Evolutionary conservation across 2,113 vertebrate genomes (phyloP).

Genomic region (Sapayoa aenigma): DNA sequence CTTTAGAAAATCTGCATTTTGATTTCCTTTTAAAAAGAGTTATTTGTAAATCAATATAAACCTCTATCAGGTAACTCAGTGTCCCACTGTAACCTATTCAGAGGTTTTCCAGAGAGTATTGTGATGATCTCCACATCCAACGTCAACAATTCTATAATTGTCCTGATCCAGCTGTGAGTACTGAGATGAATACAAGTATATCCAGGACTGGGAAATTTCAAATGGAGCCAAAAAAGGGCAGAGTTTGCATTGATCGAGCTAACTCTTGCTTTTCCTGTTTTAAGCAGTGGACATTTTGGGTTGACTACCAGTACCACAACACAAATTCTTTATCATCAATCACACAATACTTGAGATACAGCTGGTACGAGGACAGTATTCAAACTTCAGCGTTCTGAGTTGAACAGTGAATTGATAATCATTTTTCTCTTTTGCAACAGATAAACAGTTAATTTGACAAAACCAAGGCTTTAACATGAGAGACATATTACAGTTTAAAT

Average conservation of each 20-base stretch:
- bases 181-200: neutral
- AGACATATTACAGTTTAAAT: neutral
- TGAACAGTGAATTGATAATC: neutral
- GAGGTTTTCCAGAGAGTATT: neutral
- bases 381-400: neutral
- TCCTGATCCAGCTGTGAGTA: neutral
- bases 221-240: neutral
- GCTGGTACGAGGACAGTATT: neutral
- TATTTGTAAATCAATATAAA: neutral
- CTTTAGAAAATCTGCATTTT: neutral
- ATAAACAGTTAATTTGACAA: neutral
- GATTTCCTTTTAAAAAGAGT: neutral
- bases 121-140: neutral
- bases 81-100: neutral
- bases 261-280: neutral
- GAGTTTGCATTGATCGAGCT: neutral
- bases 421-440: neutral
- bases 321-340: neutral
- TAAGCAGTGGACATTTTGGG: neutral
- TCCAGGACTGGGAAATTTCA: neutral
- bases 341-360: neutral
- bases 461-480: neutral
- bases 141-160: fast-evolving
- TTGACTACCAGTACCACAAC: neutral
- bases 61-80: neutral